Evolutionary conservation across 2,113 vertebrate species (phyloP), one percentile per base, ranked within the genome.

Genomic region (Acrocephalus arundinaceus): DNA sequence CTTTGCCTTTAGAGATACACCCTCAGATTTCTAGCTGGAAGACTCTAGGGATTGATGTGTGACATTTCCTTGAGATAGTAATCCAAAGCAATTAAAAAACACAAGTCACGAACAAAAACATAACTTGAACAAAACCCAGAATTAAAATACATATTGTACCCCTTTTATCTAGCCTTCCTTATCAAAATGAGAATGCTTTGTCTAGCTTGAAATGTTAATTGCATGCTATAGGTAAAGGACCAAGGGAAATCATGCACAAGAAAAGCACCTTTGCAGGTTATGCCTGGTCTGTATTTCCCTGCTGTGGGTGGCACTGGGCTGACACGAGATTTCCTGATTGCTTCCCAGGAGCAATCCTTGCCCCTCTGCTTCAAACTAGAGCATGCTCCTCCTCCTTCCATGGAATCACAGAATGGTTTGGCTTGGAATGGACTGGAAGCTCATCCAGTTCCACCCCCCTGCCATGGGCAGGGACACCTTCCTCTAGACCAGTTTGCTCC

Each of bases 131-230:
- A 75, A 92, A 94, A 23, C 46, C 24, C 75, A 11, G 43, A 82
- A 80, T 77, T 41, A 43, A 81, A 92, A 90, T 54, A 35, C 15
- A 3, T 24, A 12, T 63, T 82, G 81, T 41, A 74, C 81, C 33
- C 11, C 35, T 79, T 81, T 94, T 70, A 77, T 76, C 66, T 54
- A 76, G 30, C 31, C 27, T 63, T n/a, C 41, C 41, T 55, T 49
- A 85, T 59, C 30, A 73, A 72, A 76, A 93, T 70, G 33, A 22
- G 16, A 68, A 31, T 68, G 41, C 41, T 57, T 39, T 51, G 33
- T 57, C 30, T 85, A 43, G 55, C 74, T 76, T 75, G 49, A 85
- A 91, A 63, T 71, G 22, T 57, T 80, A 89, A 83, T 74, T 91
- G 51, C 2, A 2, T 59, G 6, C 8, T 46, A 4, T 14, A 67